These are phyloP conservation scores for Luperina nickerlii DNA, from an alignment of 2,888 invertebrate species.

Conservation along the genomic window DNA sequence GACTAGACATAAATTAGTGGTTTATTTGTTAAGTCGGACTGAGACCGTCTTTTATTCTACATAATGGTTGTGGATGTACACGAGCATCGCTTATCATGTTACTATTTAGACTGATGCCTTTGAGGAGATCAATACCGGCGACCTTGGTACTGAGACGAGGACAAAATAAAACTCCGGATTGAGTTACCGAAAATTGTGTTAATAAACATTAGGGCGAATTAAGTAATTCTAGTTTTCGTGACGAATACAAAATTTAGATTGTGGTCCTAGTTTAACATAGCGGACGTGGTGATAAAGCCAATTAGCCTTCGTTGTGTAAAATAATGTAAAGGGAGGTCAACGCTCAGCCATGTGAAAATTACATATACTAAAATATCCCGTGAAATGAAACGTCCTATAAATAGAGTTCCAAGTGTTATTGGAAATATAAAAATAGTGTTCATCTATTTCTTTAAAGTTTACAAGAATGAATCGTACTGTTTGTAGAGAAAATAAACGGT, in stretches of 20 bases:
- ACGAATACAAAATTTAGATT: conserved; percentile 46
- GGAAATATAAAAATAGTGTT: conserved; percentile 66
- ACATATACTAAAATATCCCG: conserved; percentile 60
- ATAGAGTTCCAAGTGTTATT: conserved; percentile 63
- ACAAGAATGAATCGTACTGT: conserved; percentile 54
- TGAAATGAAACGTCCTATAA: conserved; percentile 54
- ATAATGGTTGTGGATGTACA: conserved; percentile 73
- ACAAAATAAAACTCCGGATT: conserved; percentile 37
- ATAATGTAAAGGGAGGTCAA: conserved; percentile 65
- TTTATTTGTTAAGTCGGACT: conserved; percentile 81
- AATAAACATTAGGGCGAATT: conserved; percentile 50
- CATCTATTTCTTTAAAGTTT: conserved; percentile 63
- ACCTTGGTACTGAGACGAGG: conserved; percentile 64
- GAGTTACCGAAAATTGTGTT: conserved; percentile 51
- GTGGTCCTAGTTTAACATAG: conserved; percentile 47
- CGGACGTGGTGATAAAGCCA: conserved; percentile 70
- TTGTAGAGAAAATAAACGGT: conserved; percentile 63
- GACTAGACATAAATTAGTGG: conserved; percentile 84
- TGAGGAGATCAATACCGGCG: conserved; percentile 59
- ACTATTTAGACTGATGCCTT: conserved; percentile 70
- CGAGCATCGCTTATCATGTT: conserved; percentile 74
- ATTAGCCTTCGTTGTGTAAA: conserved; percentile 69
- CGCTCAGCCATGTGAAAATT: conserved; percentile 55
- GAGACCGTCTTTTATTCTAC: conserved; percentile 75
- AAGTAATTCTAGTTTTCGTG: conserved; percentile 54